Conservation (phyloP, 2,888 invertebrate genomes). For the Euzophera pinguis region DNA sequence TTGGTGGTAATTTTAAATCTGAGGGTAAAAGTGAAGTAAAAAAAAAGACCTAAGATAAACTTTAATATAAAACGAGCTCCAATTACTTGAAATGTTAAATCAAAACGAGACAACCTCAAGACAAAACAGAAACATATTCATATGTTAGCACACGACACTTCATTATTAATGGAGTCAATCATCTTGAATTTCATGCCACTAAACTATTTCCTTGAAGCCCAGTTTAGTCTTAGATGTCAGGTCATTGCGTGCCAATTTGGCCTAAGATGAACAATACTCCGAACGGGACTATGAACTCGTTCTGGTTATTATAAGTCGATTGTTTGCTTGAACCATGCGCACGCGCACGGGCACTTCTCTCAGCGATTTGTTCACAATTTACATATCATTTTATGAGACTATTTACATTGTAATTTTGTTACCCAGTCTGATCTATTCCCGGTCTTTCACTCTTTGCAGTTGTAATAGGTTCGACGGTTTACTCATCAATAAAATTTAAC, state of each 20-base stretch:
- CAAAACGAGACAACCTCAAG: no score
- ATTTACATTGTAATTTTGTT: conserved; percentile 4
- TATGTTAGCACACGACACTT: not conserved
- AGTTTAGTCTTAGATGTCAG: conserved; percentile 24
- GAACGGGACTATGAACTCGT: conserved; percentile 52
- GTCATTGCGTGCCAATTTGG: conserved; percentile 41
- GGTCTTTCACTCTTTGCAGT: not conserved
- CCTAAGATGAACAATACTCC: conserved; percentile 52
- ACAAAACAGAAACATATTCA: no score
- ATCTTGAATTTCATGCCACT: conserved; percentile 3
- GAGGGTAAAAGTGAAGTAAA: no score
- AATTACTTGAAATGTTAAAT: no score
- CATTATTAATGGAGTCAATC: not conserved
- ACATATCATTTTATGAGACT: conserved; percentile 27
- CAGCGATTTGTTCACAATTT: conserved; percentile 50
- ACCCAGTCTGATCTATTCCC: not conserved
- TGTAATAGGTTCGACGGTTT: not conserved
- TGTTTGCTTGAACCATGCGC: conserved; percentile 45
- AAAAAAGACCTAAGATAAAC: no score
- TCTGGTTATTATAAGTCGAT: conserved; percentile 64
- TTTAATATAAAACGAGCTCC: no score
- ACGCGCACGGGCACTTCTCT: conserved; percentile 46
- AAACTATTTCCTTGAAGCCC: conserved; percentile 8
- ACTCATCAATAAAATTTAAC: conserved; percentile 9
- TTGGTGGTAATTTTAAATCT: no score